Percentiles rank a stretch among this genome's conserved stretches.
phyloP scores from a whole-genome alignment of 2,797 vertebrate genomes.

The Karalla daura region DNA sequence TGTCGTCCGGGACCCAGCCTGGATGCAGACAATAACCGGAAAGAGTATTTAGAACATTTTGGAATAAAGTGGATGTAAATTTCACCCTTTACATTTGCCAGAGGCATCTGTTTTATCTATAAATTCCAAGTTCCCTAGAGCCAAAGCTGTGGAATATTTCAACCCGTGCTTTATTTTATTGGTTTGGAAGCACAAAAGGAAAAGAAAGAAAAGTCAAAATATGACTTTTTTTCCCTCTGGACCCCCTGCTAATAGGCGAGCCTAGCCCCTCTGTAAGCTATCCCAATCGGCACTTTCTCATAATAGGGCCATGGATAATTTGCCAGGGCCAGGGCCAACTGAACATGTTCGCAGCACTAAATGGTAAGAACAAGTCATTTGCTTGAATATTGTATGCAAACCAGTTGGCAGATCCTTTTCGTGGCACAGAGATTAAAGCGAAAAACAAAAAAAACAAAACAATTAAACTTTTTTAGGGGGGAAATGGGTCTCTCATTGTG shows the following conservation, averaged over 20 bases:
- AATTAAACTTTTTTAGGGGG: constrained; percentile 52
- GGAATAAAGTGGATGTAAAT: constrained; percentile 82
- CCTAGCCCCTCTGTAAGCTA: constrained; percentile 50
- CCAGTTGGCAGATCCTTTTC: constrained; percentile 61
- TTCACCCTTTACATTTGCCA: constrained; percentile 76
- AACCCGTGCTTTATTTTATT: constrained; percentile 78
- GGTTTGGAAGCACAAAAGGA: constrained; percentile 72
- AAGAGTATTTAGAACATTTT: constrained; percentile 84
- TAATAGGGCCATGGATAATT: constrained; percentile 49
- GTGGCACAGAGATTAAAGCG: constrained; percentile 57
- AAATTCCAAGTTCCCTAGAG: constrained; percentile 65
- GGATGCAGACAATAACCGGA: constrained; percentile 82
- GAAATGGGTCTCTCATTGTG: constrained; percentile 64
- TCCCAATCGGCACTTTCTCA: constrained; percentile 59
- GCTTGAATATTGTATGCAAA: constrained; percentile 63
- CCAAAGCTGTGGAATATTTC: constrained; percentile 78
- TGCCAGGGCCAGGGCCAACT: constrained; percentile 49
- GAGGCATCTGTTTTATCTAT: constrained; percentile 86
- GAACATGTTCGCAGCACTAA: constrained; percentile 66
- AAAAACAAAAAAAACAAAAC: no score
- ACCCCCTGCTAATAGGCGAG: constrained; percentile 67
- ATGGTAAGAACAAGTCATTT: constrained; percentile 65
- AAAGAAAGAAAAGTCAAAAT: constrained; percentile 66
- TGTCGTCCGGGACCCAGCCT: constrained; percentile 66
- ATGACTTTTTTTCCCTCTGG: constrained; percentile 59